These are phyloP conservation scores for Microchirus variegatus DNA, from an alignment of 2,797 vertebrate genomes.

Conservation along the genomic window DNA sequence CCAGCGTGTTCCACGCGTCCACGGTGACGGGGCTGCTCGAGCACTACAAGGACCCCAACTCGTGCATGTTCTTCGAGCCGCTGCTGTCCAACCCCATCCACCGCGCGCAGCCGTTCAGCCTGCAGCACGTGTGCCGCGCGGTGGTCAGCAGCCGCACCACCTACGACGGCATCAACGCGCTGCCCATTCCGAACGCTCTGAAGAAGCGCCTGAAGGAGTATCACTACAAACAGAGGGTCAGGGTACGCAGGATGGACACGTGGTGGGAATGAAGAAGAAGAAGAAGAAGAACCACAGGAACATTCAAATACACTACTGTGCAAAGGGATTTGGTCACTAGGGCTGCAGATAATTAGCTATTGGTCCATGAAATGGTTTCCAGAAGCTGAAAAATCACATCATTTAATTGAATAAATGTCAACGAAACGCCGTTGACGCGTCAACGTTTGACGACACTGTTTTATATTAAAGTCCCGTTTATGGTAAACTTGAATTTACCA, in stretches of 20 bases:
- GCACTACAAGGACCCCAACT: constrained; percentile 90
- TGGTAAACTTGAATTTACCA: too few species aligned
- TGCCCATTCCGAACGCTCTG: constrained; percentile 84
- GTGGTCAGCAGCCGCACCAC: constrained; percentile 83
- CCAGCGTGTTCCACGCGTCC: constrained; percentile 86
- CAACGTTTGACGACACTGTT: too few species aligned
- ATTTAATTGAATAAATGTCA: too few species aligned
- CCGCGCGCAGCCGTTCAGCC: constrained; percentile 82
- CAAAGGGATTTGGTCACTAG: too few species aligned
- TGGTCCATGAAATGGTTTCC: too few species aligned
- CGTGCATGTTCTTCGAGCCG: constrained; percentile 90
- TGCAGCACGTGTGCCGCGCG: constrained; percentile 86
- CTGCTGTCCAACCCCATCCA: constrained; percentile 85
- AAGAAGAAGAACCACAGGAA: constrained; percentile 20
- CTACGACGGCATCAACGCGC: constrained; percentile 84
- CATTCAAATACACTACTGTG: not conserved
- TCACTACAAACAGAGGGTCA: constrained; percentile 88
- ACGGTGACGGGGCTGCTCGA: constrained; percentile 85
- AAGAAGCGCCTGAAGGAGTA: constrained; percentile 90
- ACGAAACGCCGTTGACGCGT: too few species aligned
- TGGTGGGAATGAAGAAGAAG: constrained; percentile 79
- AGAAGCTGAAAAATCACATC: too few species aligned
- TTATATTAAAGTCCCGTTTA: too few species aligned
- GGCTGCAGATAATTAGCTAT: too few species aligned
- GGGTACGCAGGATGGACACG: constrained; percentile 83